These are phyloP conservation scores for Fukomys damarensis DNA, from an alignment of 2,113 vertebrate species.

Conservation along the genomic window DNA sequence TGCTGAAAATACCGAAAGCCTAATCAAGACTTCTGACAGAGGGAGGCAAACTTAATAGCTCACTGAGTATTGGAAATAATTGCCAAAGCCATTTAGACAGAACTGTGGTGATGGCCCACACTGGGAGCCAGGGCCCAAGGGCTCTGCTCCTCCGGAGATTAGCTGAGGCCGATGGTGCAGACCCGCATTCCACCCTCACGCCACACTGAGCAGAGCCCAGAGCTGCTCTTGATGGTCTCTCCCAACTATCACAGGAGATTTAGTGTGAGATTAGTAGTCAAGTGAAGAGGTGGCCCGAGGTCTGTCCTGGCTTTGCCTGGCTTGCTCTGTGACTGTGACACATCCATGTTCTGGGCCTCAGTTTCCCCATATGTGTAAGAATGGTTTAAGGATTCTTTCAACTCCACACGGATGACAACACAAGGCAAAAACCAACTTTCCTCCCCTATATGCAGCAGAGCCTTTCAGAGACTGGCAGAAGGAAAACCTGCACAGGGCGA, in stretches of 20 bases:
- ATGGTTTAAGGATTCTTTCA: not conserved
- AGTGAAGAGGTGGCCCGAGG: not conserved
- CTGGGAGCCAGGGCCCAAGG: slow-evolving; percentile 71
- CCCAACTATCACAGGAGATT: not conserved
- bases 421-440: not conserved
- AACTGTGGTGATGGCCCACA: slow-evolving; percentile 70
- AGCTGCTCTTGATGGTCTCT: not conserved
- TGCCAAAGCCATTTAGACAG: slow-evolving; percentile 83
- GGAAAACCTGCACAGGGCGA: not conserved
- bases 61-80: slow-evolving; percentile 81
- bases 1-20: not conserved
- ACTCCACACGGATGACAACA: not conserved
- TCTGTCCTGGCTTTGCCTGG: slow-evolving; percentile 11
- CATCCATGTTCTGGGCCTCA: not conserved
- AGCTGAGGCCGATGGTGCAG: slow-evolving; percentile 54
- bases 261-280: not conserved
- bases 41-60: slow-evolving; percentile 8
- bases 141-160: slow-evolving; percentile 76
- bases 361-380: not conserved
- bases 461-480: not conserved
- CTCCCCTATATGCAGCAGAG: not conserved
- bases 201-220: not conserved
- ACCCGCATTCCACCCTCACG: slow-evolving; percentile 46
- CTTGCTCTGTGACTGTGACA: not conserved
- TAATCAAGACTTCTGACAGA: slow-evolving; percentile 42